Conservation (phyloP, 2,888 invertebrate species). For the Hedya salicella region DNA sequence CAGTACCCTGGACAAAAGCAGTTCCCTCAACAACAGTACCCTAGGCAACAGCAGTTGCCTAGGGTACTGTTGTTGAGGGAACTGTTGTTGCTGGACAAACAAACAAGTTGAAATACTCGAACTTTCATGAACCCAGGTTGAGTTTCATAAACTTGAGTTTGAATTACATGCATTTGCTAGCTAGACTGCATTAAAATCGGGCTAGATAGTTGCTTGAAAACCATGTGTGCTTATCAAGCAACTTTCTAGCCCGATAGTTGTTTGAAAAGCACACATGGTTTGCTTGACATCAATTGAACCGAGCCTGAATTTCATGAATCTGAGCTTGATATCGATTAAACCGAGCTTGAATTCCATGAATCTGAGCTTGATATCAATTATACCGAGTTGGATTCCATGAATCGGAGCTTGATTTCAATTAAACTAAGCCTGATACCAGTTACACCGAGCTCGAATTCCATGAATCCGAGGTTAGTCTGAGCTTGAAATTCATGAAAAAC, state of each 20-base stretch:
- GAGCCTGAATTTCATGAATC: not conserved
- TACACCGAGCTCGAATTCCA: not conserved
- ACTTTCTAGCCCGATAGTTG: too few species aligned
- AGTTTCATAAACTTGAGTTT: too few species aligned
- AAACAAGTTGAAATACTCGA: too few species aligned
- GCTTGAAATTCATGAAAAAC: too few species aligned
- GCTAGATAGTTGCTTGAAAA: too few species aligned
- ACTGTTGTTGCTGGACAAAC: conserved; percentile 48
- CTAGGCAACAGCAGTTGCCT: conserved; percentile 48
- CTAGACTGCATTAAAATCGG: too few species aligned
- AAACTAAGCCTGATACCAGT: not conserved
- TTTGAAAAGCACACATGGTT: too few species aligned
- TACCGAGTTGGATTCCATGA: not conserved
- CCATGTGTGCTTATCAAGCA: not conserved
- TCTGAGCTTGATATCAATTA: not conserved
- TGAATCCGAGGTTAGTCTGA: not conserved
- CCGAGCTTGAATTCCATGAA: not conserved
- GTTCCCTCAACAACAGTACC: conserved; percentile 53
- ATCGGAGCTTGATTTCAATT: not conserved
- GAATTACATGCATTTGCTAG: conserved; percentile 83
- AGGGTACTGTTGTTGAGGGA: conserved; percentile 52
- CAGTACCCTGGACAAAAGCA: conserved; percentile 48
- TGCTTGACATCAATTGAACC: not conserved
- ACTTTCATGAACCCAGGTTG: too few species aligned
- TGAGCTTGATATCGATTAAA: not conserved